Evolutionary conservation across 2,888 invertebrate genomes (phyloP), one percentile per base, ranked within the genome.

Genomic region (Sarcophaga carnaria): DNA sequence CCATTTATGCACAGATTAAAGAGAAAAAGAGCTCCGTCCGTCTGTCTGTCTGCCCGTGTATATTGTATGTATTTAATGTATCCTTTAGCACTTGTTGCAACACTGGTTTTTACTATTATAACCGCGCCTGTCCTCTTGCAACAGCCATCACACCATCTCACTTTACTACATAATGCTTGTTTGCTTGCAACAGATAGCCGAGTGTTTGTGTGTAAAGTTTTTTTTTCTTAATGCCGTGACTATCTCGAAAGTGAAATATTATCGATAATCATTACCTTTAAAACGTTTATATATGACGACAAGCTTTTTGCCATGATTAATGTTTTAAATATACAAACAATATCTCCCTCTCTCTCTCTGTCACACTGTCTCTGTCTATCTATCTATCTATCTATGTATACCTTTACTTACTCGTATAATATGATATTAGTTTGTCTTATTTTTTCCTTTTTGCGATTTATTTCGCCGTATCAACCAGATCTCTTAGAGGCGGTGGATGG

Each of bases 61-160:
- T 37, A 37, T 37, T 37, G 37, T 47, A 25, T 67, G 47, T 45
- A 59, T 67, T 67, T 67, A 79, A 84, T 76, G 60, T 67, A 76
- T 84, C 80, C 81, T 81, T 85, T 78, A 75, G 17, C 85, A 78
- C 84, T 80, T 80, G 64, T 80, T 80, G 70, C 81, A 63, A 22
- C 25, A 54, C 64, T 64, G 20, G 49, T 20, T 70, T 49, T 76
- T 0, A 47, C 49, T 63, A 37, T 37, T 37, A 37, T 37, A 37
- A 37, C 37, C 37, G 37, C 37, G 37, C 37, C 37, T 37, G 37
- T 37, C 8, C 62, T 63, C 59, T 71, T 79, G 54, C 79, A 75
- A 63, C 63, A 54, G 63, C 69, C 77, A 66, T 72, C 69, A 63
- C 79, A 49, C 70, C 62, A 80, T 60, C 76, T 72, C n/a, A 47